Evolutionary conservation across 2,888 invertebrate species (phyloP), one percentile per base, ranked within the genome.

Genomic region (Archaeoteleia sp.): DNA sequence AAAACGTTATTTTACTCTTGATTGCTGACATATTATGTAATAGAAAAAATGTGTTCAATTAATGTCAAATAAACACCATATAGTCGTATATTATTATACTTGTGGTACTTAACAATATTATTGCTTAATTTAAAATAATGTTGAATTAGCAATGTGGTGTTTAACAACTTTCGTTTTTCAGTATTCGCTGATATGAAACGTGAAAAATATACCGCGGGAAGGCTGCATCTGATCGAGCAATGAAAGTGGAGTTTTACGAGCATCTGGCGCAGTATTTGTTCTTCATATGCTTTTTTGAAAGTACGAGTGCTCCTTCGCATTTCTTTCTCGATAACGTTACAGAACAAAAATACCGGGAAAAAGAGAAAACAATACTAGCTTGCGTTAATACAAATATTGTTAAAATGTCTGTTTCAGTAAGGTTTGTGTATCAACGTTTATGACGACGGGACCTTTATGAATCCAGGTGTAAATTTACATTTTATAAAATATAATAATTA

Each of bases 201-300:
- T 45, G 57, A 57, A 62, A 60, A 61, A 49, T 42, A 30, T 45
- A 53, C 45, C 53, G 32, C 29, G 9, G 35, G 30, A 43, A 17
- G 20, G 46, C 57, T 67, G 67, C 57, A 48, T 62, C 43, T 62
- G 67, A 67, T 67, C 67, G 57, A 6, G 53, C 62, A 57, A 67
- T 62, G 67, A 57, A 55, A 67, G 55, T 27, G 48, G 35, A 62
- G 62, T 67, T 67, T 67, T 67, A 67, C 62, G 67, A 67, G 53
- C 67, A 62, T 43, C 67, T 62, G 67, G 57, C 43, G 45, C 37
- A 20, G 54, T 62, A 54, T 68, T 68, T 68, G 68, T 63, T 68
- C 58, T 68, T 68, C 68, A 58, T 63, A 63, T 53, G 48, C 61
- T 68, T 68, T 63, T 68, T 68, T 58, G 58, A 63, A 67, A 58